These are phyloP conservation scores for Mirza zaza DNA, from an alignment of 2,113 vertebrate genomes.

Conservation along the genomic window DNA sequence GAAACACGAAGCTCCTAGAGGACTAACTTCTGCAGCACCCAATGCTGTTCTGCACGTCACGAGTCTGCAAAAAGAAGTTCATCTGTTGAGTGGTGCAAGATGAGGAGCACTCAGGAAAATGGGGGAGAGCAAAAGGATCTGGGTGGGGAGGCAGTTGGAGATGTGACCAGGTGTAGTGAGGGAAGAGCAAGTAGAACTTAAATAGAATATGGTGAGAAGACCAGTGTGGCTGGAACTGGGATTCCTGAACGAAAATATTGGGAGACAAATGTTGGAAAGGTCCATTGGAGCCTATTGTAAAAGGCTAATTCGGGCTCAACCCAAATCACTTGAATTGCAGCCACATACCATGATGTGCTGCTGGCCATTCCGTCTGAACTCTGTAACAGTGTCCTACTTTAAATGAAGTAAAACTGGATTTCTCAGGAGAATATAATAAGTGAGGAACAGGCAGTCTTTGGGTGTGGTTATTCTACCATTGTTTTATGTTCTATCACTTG, in stretches of 20 bases:
- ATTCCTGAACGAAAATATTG: neutral
- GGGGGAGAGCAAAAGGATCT: neutral
- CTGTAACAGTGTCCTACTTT: neutral
- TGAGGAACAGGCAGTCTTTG: neutral
- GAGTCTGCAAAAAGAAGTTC: neutral
- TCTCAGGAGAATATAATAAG: neutral
- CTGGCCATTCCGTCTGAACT: neutral
- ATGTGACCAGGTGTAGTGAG: neutral
- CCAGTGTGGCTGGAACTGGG: neutral
- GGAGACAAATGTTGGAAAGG: neutral
- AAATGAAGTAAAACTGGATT: neutral
- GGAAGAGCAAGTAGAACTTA: neutral
- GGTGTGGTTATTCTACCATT: neutral
- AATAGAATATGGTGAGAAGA: neutral
- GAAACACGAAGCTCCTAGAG: neutral
- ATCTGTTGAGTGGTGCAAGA: neutral
- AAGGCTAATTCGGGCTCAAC: neutral
- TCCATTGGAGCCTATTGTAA: neutral
- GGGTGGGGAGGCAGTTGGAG: neutral
- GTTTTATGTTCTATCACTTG: neutral
- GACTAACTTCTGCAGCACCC: neutral
- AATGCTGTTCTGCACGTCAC: neutral
- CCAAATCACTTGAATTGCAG: neutral
- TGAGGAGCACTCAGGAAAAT: neutral
- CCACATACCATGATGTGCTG: neutral